Percentiles rank a stretch among this genome's conserved stretches.
phyloP scores from a whole-genome alignment of 2,113 vertebrate genomes.

The Monarcha castaneiventris region DNA sequence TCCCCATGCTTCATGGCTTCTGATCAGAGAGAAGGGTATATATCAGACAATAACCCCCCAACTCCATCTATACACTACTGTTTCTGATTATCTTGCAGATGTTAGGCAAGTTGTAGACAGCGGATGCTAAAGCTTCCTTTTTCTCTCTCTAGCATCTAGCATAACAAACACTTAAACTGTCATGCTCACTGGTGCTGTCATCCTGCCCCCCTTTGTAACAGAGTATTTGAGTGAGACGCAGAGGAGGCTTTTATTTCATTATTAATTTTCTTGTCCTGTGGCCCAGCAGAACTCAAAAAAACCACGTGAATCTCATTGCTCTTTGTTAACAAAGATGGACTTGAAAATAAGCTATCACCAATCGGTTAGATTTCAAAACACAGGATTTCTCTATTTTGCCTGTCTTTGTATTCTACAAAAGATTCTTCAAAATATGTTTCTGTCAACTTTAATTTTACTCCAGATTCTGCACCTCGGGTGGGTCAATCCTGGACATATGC shows the following conservation, averaged over 20 bases:
- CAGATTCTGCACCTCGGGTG: background rate
- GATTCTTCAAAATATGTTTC: background rate
- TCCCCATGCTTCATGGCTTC: background rate
- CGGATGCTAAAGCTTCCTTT: background rate
- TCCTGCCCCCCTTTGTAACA: background rate
- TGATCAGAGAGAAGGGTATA: background rate
- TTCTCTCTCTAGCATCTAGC: background rate
- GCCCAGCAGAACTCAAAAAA: background rate
- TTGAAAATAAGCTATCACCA: background rate
- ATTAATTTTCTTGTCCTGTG: background rate
- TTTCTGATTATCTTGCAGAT: background rate
- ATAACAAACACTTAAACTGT: background rate
- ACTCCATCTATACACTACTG: background rate
- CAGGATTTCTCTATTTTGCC: background rate
- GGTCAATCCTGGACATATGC: background rate
- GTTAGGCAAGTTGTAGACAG: background rate
- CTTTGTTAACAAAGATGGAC: background rate
- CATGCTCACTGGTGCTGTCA: background rate
- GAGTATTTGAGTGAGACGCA: background rate
- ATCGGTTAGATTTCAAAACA: background rate
- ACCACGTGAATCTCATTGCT: background rate
- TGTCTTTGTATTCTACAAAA: background rate
- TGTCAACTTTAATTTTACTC: background rate
- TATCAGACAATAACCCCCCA: background rate
- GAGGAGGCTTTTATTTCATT: background rate